phyloP scores from a whole-genome alignment of 2,797 vertebrate genomes.

The Taenioides sp. region DNA sequence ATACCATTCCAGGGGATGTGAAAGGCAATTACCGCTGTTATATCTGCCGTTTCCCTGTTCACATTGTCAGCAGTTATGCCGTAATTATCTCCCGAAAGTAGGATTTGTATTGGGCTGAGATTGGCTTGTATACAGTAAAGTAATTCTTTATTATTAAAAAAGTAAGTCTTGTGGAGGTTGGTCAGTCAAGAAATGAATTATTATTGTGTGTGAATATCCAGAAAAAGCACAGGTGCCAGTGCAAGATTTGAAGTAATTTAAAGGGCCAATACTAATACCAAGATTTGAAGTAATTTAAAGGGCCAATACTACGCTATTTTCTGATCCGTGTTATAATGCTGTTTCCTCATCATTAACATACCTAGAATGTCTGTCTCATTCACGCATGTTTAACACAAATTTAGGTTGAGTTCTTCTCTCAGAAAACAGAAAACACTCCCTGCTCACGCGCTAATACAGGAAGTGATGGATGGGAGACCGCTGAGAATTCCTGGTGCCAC shows the following conservation, averaged over 20 bases:
- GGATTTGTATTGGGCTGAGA: background rate
- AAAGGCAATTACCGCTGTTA: constrained; percentile 8
- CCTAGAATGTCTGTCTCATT: no score
- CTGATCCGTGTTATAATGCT: no score
- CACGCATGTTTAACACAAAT: no score
- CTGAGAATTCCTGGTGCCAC: no score
- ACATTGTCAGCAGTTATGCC: constrained; percentile 1
- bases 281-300: background rate
- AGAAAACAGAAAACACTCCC: no score
- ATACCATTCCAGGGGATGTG: constrained; percentile 8
- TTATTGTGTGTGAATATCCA: background rate
- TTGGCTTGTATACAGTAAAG: background rate
- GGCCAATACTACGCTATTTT: no score
- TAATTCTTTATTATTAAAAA: constrained; percentile 8
- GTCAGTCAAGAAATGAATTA: background rate
- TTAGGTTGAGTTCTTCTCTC: no score
- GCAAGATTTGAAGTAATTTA: background rate
- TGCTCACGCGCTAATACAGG: no score
- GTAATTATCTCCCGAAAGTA: constrained; percentile 2
- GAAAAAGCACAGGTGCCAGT: background rate
- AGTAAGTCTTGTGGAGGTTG: background rate
- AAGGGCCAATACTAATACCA: background rate
- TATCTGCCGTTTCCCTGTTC: background rate
- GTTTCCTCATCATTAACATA: no score
- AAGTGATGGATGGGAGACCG: no score